These are phyloP conservation scores for Littorina saxatilis DNA, from an alignment of 1,140 invertebrate genomes.

Conservation along the genomic window DNA sequence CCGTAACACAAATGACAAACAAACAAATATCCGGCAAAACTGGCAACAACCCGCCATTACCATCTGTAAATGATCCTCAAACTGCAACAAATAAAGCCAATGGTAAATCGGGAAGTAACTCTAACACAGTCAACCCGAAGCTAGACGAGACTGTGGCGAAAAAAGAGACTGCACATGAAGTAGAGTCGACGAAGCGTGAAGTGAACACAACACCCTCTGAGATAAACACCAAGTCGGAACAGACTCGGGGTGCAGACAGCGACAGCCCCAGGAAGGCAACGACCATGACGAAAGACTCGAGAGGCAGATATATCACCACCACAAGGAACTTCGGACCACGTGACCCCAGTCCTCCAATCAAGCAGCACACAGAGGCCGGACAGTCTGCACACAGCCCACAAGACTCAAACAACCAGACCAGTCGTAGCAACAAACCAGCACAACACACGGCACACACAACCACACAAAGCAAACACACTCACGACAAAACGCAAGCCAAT, in stretches of 20 bases:
- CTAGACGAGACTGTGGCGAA: too few relatives aligned
- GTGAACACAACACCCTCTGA: too few relatives aligned
- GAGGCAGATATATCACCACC: not conserved
- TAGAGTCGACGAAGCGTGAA: too few relatives aligned
- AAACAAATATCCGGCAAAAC: not conserved
- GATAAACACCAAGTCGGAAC: too few relatives aligned
- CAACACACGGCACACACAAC: too few relatives aligned
- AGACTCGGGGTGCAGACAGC: too few relatives aligned
- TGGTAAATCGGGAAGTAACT: too few relatives aligned
- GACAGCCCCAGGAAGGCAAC: not conserved
- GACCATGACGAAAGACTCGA: not conserved
- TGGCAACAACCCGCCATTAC: not conserved
- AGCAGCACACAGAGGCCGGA: not conserved
- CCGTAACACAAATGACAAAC: not conserved
- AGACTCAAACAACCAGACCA: not conserved
- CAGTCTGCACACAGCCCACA: not conserved
- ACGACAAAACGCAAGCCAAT: not conserved
- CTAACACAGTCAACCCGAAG: too few relatives aligned
- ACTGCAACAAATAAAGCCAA: too few relatives aligned
- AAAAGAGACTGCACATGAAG: too few relatives aligned
- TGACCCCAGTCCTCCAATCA: not conserved
- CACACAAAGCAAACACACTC: not conserved
- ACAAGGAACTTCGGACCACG: not conserved
- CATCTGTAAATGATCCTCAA: too few relatives aligned
- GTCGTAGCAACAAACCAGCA: too few relatives aligned